Base-by-base conservation (phyloP, 1,140 invertebrate genomes). In the Drosophila kohkoa region DNA sequence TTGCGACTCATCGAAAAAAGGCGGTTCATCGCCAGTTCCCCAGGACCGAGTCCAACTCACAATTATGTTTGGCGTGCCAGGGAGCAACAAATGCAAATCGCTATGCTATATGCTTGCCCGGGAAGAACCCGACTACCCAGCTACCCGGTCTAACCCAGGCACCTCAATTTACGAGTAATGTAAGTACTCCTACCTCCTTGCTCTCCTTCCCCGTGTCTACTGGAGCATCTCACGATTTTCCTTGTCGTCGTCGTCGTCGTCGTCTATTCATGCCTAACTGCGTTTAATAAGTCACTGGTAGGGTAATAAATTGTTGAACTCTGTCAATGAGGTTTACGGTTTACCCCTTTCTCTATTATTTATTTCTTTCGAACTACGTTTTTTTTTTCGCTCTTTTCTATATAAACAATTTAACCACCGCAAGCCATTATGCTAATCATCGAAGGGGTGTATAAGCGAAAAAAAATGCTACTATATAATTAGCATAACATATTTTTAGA, bases 21-120 rank as follows among this genome's bases (percentile, higher is more conserved):
- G 55, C 52, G 43, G 58, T 13, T 10, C 16, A 25, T 25, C 35
- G 10, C 25, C 49, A 8, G 16, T 28, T 58, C 16, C 10, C 3
- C 55, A 41, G 25, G 2, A 51, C 16, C 13, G 5, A 52, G 32
- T 68, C 68, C 70, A 78, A 75, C 66, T 70, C 77, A 80, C 80
- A 87, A 87, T 80, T 87, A 80, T 88, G 69, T 87, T 88, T 88
- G 72, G 64, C 85, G 70, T 88, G 83, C 77, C 63, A 83, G 77
- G 75, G 71, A 83, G 85, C 85, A 89, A 85, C 85, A 88, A 88
- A 89, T 89, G 85, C 78, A 89, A 88, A 89, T 83, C 67, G 83
- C 59, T 64, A 52, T 67, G 60, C 64, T 43, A 52, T 38, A 38
- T 38, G 35, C 54, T 41, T 11, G 64, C 32, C 10, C 7, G 20